Evolutionary conservation across 2,113 vertebrate species (phyloP), one percentile per base, ranked within the genome.

Genomic region (Mormyrus iriodes): DNA sequence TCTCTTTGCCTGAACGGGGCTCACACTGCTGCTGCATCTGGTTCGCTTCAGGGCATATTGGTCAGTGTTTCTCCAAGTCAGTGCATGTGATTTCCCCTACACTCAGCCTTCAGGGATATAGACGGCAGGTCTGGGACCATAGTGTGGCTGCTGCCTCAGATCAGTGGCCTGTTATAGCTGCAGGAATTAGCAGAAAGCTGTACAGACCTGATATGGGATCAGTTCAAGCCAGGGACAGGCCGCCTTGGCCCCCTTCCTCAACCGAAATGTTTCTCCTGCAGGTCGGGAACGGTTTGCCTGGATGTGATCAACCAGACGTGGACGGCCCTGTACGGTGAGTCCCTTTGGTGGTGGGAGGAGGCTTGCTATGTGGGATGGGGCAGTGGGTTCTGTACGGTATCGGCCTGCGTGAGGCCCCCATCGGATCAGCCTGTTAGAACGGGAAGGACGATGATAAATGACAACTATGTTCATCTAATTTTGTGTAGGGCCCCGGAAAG

Each of bases 301-400:
- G 98, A 99, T 96, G 98, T 99, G 94, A 99, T 99, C 96, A 99
- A 99, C 96, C 98, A 99, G 94, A 99, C 98, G 90, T 99, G 98
- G 98, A 99, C 98, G 94, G 98, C 98, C 93, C 97, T 99, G 90
- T 99, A 99, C 21, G 98, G 98, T 99, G 95, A 97, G 98, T 97
- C 90, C 12, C 51, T 6, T 92, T 52, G 13, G 42, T 61, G 19
- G 19, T 17, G n/a, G 27, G n/a, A 4, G 10, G n/a, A n/a, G 61
- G 10, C 61, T 65, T 69, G 27, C 27, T 10, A 31, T 31, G 27
- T 69, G 61, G n/a, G n/a, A 58, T 58, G 55, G 7, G 61, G 10
- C n/a, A 3, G 21, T 9, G n/a, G 61, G 61, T 31, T 31, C n/a
- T 69, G 9, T 69, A 69, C 31, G n/a, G 3, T 9, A 69, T 69